These are phyloP conservation scores for Mesochorus sp. DNA, from an alignment of 2,888 invertebrate genomes.

Conservation along the genomic window DNA sequence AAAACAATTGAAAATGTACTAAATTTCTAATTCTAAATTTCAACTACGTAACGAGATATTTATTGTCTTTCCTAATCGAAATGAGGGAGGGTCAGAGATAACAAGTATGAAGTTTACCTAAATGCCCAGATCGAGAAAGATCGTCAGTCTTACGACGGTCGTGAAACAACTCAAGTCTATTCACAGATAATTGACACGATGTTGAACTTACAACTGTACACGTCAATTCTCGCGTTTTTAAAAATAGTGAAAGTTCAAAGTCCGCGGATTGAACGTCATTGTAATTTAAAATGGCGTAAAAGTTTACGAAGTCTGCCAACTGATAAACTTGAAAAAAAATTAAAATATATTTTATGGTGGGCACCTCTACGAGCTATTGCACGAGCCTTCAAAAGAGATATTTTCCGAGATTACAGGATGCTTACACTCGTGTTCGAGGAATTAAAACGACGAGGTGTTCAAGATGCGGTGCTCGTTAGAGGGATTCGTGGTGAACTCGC, in stretches of 20 bases:
- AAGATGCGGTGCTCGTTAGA: not conserved
- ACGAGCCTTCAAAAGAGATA: constrained; percentile 6
- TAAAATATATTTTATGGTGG: constrained; percentile 32
- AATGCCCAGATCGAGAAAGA: no score
- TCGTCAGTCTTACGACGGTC: not conserved
- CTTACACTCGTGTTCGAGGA: constrained; percentile 11
- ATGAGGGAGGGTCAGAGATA: no score
- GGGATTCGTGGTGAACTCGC: not conserved
- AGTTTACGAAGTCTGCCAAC: not conserved
- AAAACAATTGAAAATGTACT: no score
- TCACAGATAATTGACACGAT: not conserved
- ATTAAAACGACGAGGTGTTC: constrained; percentile 2
- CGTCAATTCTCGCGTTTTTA: constrained; percentile 5
- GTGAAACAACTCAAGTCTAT: not conserved
- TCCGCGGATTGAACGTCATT: not conserved
- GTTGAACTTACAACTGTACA: not conserved
- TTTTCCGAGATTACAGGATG: not conserved
- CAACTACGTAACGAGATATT: no score
- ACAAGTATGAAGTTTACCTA: no score
- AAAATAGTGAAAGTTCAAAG: not conserved
- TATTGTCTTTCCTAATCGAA: no score
- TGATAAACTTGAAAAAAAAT: not conserved
- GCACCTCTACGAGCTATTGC: constrained; percentile 12
- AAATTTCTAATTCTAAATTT: no score
- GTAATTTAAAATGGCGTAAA: not conserved